These are phyloP conservation scores for Protonibea diacanthus DNA, from an alignment of 2,797 vertebrate species.

Conservation along the genomic window DNA sequence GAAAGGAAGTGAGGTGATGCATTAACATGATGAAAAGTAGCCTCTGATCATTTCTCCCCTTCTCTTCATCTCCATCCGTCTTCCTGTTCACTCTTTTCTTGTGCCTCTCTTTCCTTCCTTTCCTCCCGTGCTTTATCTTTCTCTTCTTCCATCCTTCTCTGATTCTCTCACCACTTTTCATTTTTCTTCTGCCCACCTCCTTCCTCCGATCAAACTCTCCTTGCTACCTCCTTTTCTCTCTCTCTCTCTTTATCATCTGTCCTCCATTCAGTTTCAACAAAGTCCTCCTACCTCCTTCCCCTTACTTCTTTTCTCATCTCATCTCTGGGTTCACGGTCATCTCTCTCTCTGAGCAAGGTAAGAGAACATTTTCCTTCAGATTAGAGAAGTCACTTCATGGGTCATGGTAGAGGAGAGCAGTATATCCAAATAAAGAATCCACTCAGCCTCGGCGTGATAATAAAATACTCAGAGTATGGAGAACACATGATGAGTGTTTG, in stretches of 20 bases:
- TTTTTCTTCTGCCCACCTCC: background rate
- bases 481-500: background rate
- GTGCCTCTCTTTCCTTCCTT: background rate
- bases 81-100: background rate
- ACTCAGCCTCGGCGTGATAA: background rate
- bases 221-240: background rate
- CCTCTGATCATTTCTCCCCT: too few species aligned
- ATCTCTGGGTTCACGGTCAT: background rate
- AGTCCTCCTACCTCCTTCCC: background rate
- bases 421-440: background rate
- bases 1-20: too few species aligned
- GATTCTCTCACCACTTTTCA: slow-evolving; percentile 4
- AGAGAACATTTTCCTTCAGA: background rate
- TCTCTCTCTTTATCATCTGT: background rate
- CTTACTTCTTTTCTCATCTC: background rate
- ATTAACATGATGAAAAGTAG: too few species aligned
- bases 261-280: too few species aligned
- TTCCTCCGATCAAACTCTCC: background rate
- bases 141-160: background rate
- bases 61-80: too few species aligned
- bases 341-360: background rate
- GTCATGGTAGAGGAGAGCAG: background rate
- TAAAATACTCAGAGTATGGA: background rate
- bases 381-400: background rate
- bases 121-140: background rate